These are phyloP conservation scores for Amblyjoppa fuscipennis DNA, from an alignment of 2,888 invertebrate genomes.

Conservation along the genomic window DNA sequence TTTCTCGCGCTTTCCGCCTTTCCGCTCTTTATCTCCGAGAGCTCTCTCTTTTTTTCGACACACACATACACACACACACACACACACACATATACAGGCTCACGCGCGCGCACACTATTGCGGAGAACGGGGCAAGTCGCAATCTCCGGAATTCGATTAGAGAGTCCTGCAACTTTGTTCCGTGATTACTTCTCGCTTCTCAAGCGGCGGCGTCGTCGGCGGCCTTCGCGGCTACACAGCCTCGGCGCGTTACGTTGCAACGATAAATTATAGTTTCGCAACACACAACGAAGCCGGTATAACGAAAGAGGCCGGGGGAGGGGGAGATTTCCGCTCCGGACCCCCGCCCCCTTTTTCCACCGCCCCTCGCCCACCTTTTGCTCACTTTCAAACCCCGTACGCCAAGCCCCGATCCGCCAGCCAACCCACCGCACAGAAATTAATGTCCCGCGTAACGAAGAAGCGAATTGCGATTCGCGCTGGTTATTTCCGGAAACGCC, in stretches of 20 bases:
- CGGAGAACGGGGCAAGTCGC: conserved; percentile 35
- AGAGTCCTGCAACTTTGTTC: conserved; percentile 65
- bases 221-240: conserved; percentile 10
- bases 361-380: conserved; percentile 36
- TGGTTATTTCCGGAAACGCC: conserved; percentile 60
- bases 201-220: conserved; percentile 21
- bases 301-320: not conserved
- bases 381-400: conserved; percentile 39
- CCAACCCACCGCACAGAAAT: conserved; percentile 61
- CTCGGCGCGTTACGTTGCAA: conserved; percentile 44
- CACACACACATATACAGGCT: not conserved
- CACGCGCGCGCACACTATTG: not conserved
- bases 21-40: conserved; percentile 19
- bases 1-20: not conserved
- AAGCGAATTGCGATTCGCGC: conserved; percentile 64
- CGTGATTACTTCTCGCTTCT: conserved; percentile 67
- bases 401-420: conserved; percentile 24
- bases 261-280: conserved; percentile 64
- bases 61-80: too few species aligned
- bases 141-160: conserved; percentile 66
- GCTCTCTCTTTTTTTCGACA: conserved; percentile 7
- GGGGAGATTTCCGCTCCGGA: conserved; percentile 2
- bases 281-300: conserved; percentile 33
- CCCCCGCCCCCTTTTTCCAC: not conserved
- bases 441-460: conserved; percentile 68